Percentiles rank a stretch among this genome's conserved stretches.
Evolutionary conservation across 2,888 invertebrate genomes (phyloP).

Genomic region (Ectemnius continuus): DNA sequence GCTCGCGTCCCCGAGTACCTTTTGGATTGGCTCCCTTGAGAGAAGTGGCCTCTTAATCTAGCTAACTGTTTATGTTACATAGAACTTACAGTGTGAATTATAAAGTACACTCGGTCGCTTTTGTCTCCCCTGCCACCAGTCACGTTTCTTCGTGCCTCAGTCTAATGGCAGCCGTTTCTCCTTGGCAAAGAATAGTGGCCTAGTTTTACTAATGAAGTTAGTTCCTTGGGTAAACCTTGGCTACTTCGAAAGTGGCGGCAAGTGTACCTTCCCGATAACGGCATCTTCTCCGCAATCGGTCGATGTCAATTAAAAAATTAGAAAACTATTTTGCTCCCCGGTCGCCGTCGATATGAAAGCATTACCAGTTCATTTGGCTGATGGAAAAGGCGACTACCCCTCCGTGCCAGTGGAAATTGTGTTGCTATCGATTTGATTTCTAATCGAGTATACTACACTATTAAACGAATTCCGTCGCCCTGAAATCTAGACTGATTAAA

Average conservation of each 20-base stretch:
- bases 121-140: slow-evolving; percentile 24
- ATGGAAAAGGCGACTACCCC: no score
- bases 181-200: slow-evolving; percentile 66
- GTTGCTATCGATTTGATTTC: no score
- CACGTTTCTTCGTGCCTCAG: slow-evolving; percentile 37
- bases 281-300: slow-evolving; percentile 26
- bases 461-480: slow-evolving; percentile 9
- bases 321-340: slow-evolving; percentile 23
- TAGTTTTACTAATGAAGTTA: slow-evolving; percentile 72
- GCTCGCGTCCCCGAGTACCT: slow-evolving; percentile 24
- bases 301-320: slow-evolving; percentile 26
- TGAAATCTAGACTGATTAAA: background rate
- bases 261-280: slow-evolving; percentile 25
- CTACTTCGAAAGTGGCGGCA: slow-evolving; percentile 28
- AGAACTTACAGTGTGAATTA: slow-evolving; percentile 72
- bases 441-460: background rate
- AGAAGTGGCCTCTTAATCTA: slow-evolving; percentile 66
- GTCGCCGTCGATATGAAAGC: background rate
- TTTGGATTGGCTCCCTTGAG: slow-evolving; percentile 16
- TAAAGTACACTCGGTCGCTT: slow-evolving; percentile 54
- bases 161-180: slow-evolving; percentile 66
- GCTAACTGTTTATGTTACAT: slow-evolving; percentile 76
- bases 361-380: no score
- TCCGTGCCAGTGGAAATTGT: no score
- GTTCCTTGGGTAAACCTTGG: slow-evolving; percentile 44